Percentiles rank a stretch among this genome's conserved stretches.
Evolutionary conservation across 1,140 invertebrate species (phyloP).

Genomic region (Trichogramma pretiosum): DNA sequence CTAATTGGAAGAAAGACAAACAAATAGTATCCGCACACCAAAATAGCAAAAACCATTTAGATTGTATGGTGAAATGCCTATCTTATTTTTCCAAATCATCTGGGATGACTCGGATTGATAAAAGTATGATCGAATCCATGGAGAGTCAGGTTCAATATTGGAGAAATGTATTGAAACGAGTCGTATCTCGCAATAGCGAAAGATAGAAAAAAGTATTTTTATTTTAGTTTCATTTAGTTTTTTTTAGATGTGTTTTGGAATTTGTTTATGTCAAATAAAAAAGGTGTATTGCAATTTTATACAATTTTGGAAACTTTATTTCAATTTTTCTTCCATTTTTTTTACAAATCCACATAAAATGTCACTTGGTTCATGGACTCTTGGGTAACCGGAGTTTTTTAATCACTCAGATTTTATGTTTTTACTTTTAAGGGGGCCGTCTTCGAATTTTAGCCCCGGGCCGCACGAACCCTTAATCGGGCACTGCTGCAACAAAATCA

Average conservation of each 20-base stretch:
- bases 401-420: no score
- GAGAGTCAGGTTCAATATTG: conserved; percentile 9
- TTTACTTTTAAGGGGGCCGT: neutral
- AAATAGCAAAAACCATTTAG: conserved; percentile 1
- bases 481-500: no score
- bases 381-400: neutral
- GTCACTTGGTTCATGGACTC: no score
- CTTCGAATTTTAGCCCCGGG: neutral
- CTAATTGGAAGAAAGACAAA: neutral
- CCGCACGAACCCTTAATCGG: no score
- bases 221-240: no score
- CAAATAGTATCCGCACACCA: neutral
- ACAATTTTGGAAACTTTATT: no score
- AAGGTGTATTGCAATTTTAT: no score
- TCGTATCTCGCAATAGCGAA: conserved; percentile 2
- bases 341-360: no score
- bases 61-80: neutral
- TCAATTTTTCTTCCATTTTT: neutral
- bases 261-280: no score
- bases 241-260: no score
- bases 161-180: conserved; percentile 6
- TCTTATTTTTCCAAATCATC: neutral
- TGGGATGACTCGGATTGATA: neutral
- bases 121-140: neutral
- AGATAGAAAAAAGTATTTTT: neutral